These are phyloP conservation scores for Megaustenia siamemsis DNA, from an alignment of 2,888 invertebrate genomes.

Conservation along the genomic window DNA sequence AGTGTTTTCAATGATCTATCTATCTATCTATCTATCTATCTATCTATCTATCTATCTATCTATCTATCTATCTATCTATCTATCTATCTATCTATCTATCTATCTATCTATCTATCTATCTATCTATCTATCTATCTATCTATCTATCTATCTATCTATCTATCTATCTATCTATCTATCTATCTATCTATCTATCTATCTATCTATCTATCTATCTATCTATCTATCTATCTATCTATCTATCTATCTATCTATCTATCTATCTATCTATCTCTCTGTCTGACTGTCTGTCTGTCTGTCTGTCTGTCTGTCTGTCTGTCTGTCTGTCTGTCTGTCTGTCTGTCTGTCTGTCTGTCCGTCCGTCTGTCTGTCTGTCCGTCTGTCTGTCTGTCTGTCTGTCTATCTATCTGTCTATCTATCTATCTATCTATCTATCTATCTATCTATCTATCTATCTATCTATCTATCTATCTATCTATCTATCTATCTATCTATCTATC, in stretches of 20 bases:
- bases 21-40: conserved; percentile 22
- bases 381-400: not conserved
- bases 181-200: conserved; percentile 22
- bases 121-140: conserved; percentile 22
- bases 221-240: conserved; percentile 22
- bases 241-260: conserved; percentile 19
- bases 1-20: not conserved
- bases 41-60: conserved; percentile 22
- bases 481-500: not conserved
- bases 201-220: conserved; percentile 22
- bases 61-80: conserved; percentile 22
- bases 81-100: conserved; percentile 22
- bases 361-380: not conserved
- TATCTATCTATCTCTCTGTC: conserved; percentile 17
- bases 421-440: not conserved
- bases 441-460: not conserved
- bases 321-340: not conserved
- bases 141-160: conserved; percentile 16
- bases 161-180: conserved; percentile 22
- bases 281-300: conserved; percentile 4
- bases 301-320: conserved; percentile 6
- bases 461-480: not conserved
- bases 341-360: not conserved
- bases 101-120: conserved; percentile 22
- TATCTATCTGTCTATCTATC: not conserved